A percentile compares a stretch with the other conserved stretches of the same genome.
Evolutionary conservation across 2,888 invertebrate species (phyloP).

Genomic region (Onthophagus sagittarius): DNA sequence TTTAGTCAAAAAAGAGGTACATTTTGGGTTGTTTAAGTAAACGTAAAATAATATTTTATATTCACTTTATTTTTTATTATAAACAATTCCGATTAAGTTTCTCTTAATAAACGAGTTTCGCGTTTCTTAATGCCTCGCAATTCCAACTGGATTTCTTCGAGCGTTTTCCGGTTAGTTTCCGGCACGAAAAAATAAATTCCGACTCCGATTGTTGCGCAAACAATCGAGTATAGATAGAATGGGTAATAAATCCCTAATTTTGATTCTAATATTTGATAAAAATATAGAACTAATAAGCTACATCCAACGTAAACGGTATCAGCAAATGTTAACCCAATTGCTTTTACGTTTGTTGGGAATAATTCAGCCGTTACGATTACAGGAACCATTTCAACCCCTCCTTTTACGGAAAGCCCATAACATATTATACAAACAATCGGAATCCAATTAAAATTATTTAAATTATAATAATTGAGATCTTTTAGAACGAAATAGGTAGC

Average conservation of each 20-base stretch:
- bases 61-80: no score
- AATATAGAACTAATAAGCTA: not conserved
- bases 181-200: conserved; percentile 13
- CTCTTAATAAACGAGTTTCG: not conserved
- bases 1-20: no score
- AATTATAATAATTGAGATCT: not conserved
- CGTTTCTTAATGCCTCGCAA: not conserved
- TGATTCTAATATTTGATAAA: conserved; percentile 1
- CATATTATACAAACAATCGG: conserved; percentile 5
- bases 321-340: conserved; percentile 9
- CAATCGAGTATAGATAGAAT: conserved; percentile 6
- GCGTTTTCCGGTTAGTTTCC: conserved; percentile 14
- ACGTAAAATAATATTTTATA: no score
- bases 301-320: conserved; percentile 8
- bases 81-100: not conserved
- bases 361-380: conserved; percentile 13
- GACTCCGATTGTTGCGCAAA: not conserved
- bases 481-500: conserved; percentile 8
- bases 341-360: conserved; percentile 17
- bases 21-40: no score
- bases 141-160: conserved; percentile 17
- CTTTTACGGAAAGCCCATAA: conserved; percentile 7
- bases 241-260: conserved; percentile 13
- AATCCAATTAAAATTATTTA: conserved; percentile 3
- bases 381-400: conserved; percentile 14